Evolutionary conservation across 1,140 invertebrate genomes (phyloP), one percentile per base, ranked within the genome.

Genomic region (Hyposmocoma kahamanoa): DNA sequence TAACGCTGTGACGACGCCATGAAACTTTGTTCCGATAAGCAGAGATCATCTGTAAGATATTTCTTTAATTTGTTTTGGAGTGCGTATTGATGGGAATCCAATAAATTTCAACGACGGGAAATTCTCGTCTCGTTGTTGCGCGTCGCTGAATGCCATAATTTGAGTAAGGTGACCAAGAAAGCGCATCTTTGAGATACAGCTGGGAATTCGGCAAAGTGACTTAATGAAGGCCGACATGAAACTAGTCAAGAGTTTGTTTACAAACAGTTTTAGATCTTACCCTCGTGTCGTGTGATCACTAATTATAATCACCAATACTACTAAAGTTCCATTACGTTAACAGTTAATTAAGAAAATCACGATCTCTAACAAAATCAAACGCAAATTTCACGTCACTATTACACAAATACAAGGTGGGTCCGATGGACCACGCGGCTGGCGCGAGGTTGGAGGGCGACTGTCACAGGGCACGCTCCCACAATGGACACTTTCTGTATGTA

Each of bases 401-500:
- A 28, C 24, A 28, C 32, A 15, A 13, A 43, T 11, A 22, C 22
- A 34, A 2, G n/a, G 30, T 21, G 44, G 54, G 55, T 53, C 54
- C 47, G 32, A 20, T 45, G 50, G 59, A 63, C 64, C 59, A 66
- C 56, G 44, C 49, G 51, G 53, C 51, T 42, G 24, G 28, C 59
- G 58, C 32, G 67, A 51, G 69, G 63, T 53, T 66, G 43, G 53
- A 62, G 62, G 63, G 63, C 59, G 60, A 79, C 81, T 79, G 78
- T 73, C 63, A 78, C 67, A 67, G 72, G 67, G 64, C 59, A 50
- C 47, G 48, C 65, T 8, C 51, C 66, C 53, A 78, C 78, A 80
- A 77, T 81, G 72, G 49, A 56, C 64, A 78, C 64, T 67, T 72
- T 72, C 68, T 70, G 69, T 76, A 71, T 84, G 72, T 73, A 78